A percentile compares a stretch with the other conserved stretches of the same genome.
These are phyloP conservation scores for Heteropelma amictum DNA, from an alignment of 2,888 invertebrate genomes.

Conservation along the genomic window DNA sequence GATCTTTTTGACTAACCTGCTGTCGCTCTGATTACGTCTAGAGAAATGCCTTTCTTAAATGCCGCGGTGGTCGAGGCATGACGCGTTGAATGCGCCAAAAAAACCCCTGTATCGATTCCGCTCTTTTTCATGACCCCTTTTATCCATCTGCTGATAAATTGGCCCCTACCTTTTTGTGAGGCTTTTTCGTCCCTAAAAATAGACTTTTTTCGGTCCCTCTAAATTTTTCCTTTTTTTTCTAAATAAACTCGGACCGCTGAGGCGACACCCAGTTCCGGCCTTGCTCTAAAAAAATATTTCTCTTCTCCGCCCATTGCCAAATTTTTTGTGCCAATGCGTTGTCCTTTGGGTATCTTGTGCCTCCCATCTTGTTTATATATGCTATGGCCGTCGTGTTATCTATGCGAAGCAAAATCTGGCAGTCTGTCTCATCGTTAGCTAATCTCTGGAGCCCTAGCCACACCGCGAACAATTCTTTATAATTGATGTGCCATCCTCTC, in stretches of 20 bases:
- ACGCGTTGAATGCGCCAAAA: constrained; percentile 9
- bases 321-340: constrained; percentile 55
- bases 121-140: constrained; percentile 6
- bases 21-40: neutral
- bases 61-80: constrained; percentile 7
- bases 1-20: constrained; percentile 1
- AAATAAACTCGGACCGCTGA: neutral
- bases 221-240: neutral
- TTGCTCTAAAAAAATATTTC: constrained; percentile 12
- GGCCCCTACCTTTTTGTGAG: neutral
- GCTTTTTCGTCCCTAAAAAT: constrained; percentile 1
- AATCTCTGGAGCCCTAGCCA: neutral
- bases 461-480: neutral
- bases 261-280: constrained; percentile 20
- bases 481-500: neutral
- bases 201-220: neutral
- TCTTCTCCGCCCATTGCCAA: constrained; percentile 32
- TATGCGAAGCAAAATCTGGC: no score
- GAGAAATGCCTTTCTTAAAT: neutral
- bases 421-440: no score
- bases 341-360: constrained; percentile 43
- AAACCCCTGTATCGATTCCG: neutral
- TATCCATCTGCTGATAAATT: constrained; percentile 19
- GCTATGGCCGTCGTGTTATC: no score
- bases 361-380: no score